Evolutionary conservation across 2,888 invertebrate species (phyloP), one percentile per base, ranked within the genome.

Genomic region (Zygothrica quintamaculata): DNA sequence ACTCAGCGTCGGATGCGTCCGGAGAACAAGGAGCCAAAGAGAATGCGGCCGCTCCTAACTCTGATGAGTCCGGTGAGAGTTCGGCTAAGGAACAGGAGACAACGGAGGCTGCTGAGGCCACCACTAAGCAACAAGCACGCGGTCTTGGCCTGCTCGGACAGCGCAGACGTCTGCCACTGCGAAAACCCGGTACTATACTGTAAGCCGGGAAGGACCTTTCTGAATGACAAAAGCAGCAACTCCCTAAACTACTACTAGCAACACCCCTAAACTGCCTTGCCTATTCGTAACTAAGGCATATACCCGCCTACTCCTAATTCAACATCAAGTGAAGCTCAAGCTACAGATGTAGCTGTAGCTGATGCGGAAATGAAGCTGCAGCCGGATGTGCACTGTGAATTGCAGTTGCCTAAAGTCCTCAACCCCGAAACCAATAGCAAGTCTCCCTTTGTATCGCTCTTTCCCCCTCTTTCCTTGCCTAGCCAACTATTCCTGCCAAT

Each of bases 61-160:
- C 84, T 1, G 87, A 85, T 9, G 77, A 74, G 12, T 55, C 74
- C 7, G 80, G 65, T 6, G 79, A 81, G 1, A 59, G 59, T 13
- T 62, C 67, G 29, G 46, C 57, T 25, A 84, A 86, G 39, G 85
- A 85, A 13, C 82, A 77, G 48, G 88, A 88, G 13, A 74, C 81
- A 52, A 87, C 88, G 39, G 92, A 90, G 62, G 90, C 89, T 29
- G 92, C 92, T 18, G 93, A 93, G 51, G 91, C 90, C 48, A 88
- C 92, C 36, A 88, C 92, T 22, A 92, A 93, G 61, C 92, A 93
- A 42, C 92, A 92, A 55, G 93, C 95, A 25, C 92, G 93, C 62
- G 95, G 95, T 0, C 91, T 95, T 31, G 94, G 95, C 33, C 92
- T 96, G 26, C 91, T 96, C 43, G 95, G 95, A 1, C 93, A 95